phyloP scores from a whole-genome alignment of 2,888 invertebrate species.

The Caenorhabditis wallacei region DNA sequence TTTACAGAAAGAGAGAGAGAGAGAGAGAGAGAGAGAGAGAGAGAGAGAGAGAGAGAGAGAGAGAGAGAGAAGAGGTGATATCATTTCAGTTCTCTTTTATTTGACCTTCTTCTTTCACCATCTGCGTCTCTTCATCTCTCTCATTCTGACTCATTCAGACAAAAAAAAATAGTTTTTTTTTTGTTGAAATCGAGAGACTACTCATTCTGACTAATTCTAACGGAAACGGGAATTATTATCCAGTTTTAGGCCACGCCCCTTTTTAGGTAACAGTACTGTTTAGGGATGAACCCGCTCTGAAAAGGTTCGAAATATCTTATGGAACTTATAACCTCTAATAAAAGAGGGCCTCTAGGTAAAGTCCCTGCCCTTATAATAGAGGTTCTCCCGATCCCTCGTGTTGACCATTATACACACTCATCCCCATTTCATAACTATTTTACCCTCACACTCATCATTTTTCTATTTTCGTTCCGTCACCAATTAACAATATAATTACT shows the following conservation, averaged over 20 bases:
- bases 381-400: no score
- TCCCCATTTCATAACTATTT: not conserved
- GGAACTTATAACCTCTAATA: no score
- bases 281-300: no score
- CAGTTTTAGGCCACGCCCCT: no score
- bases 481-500: constrained; percentile 31
- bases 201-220: constrained; percentile 7
- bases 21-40: not conserved
- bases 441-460: not conserved
- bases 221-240: not conserved
- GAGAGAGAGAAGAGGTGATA: constrained; percentile 8
- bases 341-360: no score
- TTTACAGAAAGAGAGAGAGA: not conserved
- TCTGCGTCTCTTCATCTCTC: constrained; percentile 25
- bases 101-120: constrained; percentile 32
- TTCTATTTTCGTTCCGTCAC: constrained; percentile 33
- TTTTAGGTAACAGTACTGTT: no score
- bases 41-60: not conserved
- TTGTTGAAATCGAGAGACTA: constrained; percentile 17
- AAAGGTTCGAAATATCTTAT: no score
- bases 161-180: constrained; percentile 5
- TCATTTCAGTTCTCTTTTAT: constrained; percentile 36
- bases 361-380: no score
- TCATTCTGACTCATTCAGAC: constrained; percentile 12
- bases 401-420: no score